Percentiles rank a stretch among this genome's conserved stretches.
Evolutionary conservation across 64 coral and sea anemone species (phyloP).

Genomic region (Montipora foliosa): DNA sequence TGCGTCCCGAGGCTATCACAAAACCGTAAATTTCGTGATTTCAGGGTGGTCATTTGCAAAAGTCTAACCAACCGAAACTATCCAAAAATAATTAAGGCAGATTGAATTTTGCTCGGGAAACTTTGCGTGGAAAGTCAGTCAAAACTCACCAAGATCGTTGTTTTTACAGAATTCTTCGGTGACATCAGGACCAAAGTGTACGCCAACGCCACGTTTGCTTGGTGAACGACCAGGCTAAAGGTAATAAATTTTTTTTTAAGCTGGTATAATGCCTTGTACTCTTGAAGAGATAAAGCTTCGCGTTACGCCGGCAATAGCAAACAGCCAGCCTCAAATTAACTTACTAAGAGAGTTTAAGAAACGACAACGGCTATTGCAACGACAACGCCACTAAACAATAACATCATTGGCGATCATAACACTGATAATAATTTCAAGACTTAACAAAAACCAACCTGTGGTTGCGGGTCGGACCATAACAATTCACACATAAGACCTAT

Average conservation of each 20-base stretch:
- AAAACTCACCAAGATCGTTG: constrained; percentile 88
- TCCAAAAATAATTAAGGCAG: too few relatives aligned
- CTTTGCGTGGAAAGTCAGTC: background rate
- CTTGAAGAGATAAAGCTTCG: background rate
- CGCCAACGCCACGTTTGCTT: constrained; percentile 96
- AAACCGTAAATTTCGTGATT: too few relatives aligned
- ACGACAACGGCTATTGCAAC: too few relatives aligned
- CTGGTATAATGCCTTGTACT: too few relatives aligned
- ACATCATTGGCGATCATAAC: too few relatives aligned
- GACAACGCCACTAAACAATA: too few relatives aligned
- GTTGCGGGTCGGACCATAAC: constrained; percentile 95
- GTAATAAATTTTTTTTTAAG: background rate
- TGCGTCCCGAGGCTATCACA: too few relatives aligned
- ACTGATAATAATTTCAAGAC: too few relatives aligned
- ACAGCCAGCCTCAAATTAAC: background rate
- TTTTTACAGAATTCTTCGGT: constrained; percentile 88
- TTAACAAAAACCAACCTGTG: constrained; percentile 37
- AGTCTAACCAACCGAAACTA: too few relatives aligned
- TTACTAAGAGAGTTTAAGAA: background rate
- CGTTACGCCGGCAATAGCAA: background rate
- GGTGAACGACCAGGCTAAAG: constrained; percentile 89
- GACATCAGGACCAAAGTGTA: constrained; percentile 98
- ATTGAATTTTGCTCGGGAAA: background rate
- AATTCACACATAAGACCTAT: constrained; percentile 95
- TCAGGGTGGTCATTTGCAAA: too few relatives aligned